phyloP scores from a whole-genome alignment of 2,113 vertebrate species.

The Cyprinodon tularosa region DNA sequence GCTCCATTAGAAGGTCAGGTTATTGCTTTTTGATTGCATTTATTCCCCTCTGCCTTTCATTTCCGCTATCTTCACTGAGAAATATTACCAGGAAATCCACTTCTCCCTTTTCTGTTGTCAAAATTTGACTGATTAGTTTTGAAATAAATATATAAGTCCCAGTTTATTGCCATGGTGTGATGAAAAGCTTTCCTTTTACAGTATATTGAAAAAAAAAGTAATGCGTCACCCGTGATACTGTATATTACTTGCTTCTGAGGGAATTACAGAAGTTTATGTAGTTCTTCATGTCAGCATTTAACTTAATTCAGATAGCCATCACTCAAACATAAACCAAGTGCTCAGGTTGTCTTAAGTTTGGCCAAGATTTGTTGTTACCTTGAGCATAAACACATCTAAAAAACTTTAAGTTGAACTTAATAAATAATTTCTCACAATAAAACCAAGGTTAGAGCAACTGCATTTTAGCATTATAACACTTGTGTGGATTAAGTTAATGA shows the following conservation, averaged over 20 bases:
- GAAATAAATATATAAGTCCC: slow-evolving; percentile 74
- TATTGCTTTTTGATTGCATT: slow-evolving; percentile 84
- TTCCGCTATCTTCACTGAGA: slow-evolving; percentile 69
- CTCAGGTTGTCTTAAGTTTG: background rate
- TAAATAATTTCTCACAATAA: background rate
- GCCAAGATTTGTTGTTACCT: background rate
- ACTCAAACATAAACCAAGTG: background rate
- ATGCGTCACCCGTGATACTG: background rate
- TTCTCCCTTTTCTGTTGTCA: slow-evolving; percentile 56
- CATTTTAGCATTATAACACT: background rate
- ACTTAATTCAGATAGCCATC: background rate
- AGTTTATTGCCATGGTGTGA: slow-evolving; percentile 65
- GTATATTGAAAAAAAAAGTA: slow-evolving; percentile 31
- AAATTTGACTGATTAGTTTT: slow-evolving; percentile 77
- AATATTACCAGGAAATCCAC: slow-evolving; percentile 75
- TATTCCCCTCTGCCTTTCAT: slow-evolving; percentile 79
- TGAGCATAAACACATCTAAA: background rate
- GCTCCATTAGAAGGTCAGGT: slow-evolving; percentile 77
- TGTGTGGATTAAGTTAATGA: background rate
- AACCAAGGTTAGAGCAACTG: background rate
- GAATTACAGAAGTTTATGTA: slow-evolving; percentile 1
- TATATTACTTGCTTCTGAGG: slow-evolving; percentile 6
- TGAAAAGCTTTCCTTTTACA: slow-evolving; percentile 37
- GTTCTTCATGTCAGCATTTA: background rate
- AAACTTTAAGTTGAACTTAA: background rate